These are phyloP conservation scores for Athetis lepigone DNA, from an alignment of 2,888 invertebrate genomes.

Conservation along the genomic window DNA sequence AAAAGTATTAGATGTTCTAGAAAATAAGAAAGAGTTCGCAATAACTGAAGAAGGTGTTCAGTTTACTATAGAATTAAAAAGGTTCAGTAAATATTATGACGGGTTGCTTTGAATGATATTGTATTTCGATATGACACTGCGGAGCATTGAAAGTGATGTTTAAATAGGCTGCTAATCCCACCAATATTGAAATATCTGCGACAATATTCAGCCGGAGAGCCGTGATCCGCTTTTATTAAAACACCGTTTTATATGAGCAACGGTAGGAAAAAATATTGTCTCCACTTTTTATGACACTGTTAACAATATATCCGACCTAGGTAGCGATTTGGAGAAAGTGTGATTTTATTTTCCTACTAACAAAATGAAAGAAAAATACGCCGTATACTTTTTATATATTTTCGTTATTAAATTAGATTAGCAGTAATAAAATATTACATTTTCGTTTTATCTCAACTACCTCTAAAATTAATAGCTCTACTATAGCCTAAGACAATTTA, in stretches of 20 bases:
- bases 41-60: slow-evolving; percentile 58
- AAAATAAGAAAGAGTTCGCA: slow-evolving; percentile 17
- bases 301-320: slow-evolving; percentile 64
- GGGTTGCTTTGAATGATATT: slow-evolving; percentile 84
- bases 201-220: slow-evolving; percentile 87
- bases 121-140: slow-evolving; percentile 86
- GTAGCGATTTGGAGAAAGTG: slow-evolving; percentile 59
- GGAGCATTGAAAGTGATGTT: slow-evolving; percentile 86
- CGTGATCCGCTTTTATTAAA: slow-evolving; percentile 89
- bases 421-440: slow-evolving; percentile 31
- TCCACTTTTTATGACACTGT: slow-evolving; percentile 67
- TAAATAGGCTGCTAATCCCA: slow-evolving; percentile 89
- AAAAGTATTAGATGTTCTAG: background rate
- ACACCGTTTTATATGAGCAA: slow-evolving; percentile 82
- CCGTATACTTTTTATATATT: slow-evolving; percentile 33
- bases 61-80: slow-evolving; percentile 81
- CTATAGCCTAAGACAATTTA: slow-evolving; percentile 16
- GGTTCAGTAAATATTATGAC: slow-evolving; percentile 85
- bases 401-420: slow-evolving; percentile 49
- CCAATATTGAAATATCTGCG: slow-evolving; percentile 90
- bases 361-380: slow-evolving; percentile 44
- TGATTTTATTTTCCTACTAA: slow-evolving; percentile 53
- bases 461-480: slow-evolving; percentile 37
- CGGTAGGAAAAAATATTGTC: slow-evolving; percentile 78
- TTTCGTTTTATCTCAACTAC: slow-evolving; percentile 10